phyloP scores from a whole-genome alignment of 1,140 invertebrate genomes.

The Brachionus sp. region DNA sequence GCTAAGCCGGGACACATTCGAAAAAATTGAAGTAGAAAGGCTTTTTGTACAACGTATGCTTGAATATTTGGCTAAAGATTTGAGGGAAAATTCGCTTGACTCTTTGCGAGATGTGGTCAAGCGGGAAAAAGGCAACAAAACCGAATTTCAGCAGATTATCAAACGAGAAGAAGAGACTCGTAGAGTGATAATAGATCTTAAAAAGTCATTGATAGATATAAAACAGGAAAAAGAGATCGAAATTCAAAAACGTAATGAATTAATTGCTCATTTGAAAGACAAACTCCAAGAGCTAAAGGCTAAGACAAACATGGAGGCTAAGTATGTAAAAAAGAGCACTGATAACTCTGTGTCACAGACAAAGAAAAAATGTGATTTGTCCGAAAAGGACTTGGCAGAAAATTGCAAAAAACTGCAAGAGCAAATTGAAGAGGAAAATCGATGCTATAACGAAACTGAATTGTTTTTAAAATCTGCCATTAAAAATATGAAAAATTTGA shows the following conservation, averaged over 20 bases:
- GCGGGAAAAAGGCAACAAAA: conserved; percentile 12
- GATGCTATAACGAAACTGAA: conserved; percentile 28
- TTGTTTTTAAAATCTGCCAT: conserved; percentile 31
- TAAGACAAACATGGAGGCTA: conserved; percentile 29
- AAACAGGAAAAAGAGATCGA: conserved; percentile 23
- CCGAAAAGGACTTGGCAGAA: conserved; percentile 16
- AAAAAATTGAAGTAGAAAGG: conserved; percentile 42
- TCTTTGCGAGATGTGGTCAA: neutral
- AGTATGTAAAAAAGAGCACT: conserved; percentile 41
- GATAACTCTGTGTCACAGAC: conserved; percentile 29
- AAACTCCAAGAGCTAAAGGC: conserved; percentile 38
- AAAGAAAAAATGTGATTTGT: conserved; percentile 1
- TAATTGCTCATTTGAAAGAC: conserved; percentile 44
- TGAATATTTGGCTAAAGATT: neutral
- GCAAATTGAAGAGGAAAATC: conserved; percentile 37
- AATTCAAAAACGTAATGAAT: neutral
- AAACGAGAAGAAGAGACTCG: conserved; percentile 37
- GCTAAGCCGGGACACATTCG: neutral
- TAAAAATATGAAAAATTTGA: conserved; percentile 20
- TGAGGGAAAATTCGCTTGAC: neutral
- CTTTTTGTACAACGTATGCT: conserved; percentile 15
- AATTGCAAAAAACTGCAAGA: neutral
- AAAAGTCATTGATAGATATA: neutral
- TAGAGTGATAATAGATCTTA: neutral
- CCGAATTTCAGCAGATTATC: conserved; percentile 30